phyloP scores from a whole-genome alignment of 2,888 invertebrate genomes.

The Aphidoletes aphidimyza region DNA sequence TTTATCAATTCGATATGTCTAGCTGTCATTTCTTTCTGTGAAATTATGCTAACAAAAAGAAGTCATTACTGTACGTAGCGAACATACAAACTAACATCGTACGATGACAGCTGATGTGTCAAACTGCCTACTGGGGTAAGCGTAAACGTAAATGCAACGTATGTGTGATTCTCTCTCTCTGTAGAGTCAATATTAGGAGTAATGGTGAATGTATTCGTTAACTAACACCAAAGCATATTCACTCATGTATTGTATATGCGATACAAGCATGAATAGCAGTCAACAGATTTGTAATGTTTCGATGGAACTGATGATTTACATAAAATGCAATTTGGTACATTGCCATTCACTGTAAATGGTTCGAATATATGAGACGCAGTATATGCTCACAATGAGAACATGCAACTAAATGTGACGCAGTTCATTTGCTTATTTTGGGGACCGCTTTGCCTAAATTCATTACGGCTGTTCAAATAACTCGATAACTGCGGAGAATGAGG shows the following conservation, averaged over 20 bases:
- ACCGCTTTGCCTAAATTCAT: neutral
- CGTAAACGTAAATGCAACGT: neutral
- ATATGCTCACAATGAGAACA: neutral
- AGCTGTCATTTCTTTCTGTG: neutral
- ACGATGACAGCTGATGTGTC: constrained; percentile 42
- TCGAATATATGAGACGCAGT: neutral
- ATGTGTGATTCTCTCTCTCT: too few species aligned
- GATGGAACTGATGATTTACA: neutral
- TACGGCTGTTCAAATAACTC: constrained; percentile 3
- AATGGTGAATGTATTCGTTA: neutral
- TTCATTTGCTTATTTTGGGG: neutral
- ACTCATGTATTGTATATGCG: too few species aligned
- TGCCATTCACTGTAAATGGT: neutral
- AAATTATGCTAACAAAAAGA: neutral
- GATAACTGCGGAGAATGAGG: neutral
- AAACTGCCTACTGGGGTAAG: neutral
- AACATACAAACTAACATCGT: neutral
- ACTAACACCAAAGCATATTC: neutral
- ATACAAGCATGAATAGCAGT: too few species aligned
- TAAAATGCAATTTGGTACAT: neutral
- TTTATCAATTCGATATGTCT: neutral
- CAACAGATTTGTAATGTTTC: neutral
- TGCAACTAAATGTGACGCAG: neutral
- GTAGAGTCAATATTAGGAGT: too few species aligned
- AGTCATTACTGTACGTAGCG: neutral